A percentile compares a stretch with the other conserved stretches of the same genome.
These are phyloP conservation scores for Anadara kagoshimensis DNA, from an alignment of 1,140 invertebrate species.

Conservation along the genomic window DNA sequence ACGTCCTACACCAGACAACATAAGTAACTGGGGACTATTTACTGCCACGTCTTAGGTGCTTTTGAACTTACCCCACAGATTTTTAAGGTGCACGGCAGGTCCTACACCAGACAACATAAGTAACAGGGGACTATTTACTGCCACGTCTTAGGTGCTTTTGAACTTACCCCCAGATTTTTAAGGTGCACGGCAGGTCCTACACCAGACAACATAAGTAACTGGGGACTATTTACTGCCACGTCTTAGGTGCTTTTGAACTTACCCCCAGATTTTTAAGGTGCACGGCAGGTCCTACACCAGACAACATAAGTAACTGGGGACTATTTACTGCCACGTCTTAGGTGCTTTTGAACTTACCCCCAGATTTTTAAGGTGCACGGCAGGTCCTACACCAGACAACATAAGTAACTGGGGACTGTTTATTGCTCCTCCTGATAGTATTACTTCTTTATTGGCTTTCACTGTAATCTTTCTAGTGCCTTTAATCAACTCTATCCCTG, in stretches of 20 bases:
- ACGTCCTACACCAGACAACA: too few relatives aligned
- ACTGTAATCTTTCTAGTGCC: not conserved
- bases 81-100: not conserved
- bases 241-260: too few relatives aligned
- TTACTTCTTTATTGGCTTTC: slow-evolving; percentile 4
- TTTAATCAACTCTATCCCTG: slow-evolving; percentile 3
- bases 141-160: too few relatives aligned
- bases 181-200: slow-evolving; percentile 4
- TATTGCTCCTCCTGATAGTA: not conserved
- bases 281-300: not conserved
- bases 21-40: too few relatives aligned
- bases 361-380: slow-evolving; percentile 29
- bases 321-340: slow-evolving; percentile 18
- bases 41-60: too few relatives aligned
- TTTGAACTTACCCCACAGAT: not conserved
- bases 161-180: slow-evolving; percentile 15
- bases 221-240: too few relatives aligned
- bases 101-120: slow-evolving; percentile 13
- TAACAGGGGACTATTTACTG: not conserved
- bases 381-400: slow-evolving; percentile 89
- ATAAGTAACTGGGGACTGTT: slow-evolving; percentile 87
- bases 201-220: not conserved
- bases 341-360: slow-evolving; percentile 8
- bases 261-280: too few relatives aligned
- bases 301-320: too few relatives aligned